Percentiles rank a stretch among this genome's conserved stretches.
These are phyloP conservation scores for Pseudonaja textilis DNA, from an alignment of 2,113 vertebrate species.

Conservation along the genomic window DNA sequence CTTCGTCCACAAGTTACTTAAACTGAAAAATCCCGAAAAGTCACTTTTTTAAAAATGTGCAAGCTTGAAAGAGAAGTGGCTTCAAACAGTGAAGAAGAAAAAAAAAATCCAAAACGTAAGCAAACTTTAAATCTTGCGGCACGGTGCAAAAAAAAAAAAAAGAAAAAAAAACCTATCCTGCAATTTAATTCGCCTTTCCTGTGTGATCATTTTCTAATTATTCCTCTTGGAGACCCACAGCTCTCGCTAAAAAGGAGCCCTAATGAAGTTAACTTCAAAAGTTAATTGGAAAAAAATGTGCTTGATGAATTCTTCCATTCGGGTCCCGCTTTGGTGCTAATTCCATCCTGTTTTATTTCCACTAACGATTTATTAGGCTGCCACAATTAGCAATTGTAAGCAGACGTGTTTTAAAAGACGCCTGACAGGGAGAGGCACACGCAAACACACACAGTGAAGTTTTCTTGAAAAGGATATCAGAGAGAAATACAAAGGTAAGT, in stretches of 20 bases:
- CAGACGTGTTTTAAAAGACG: not conserved
- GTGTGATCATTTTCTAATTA: not conserved
- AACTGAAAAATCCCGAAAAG: not conserved
- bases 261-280: not conserved
- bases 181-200: not conserved
- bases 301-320: not conserved
- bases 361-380: not conserved
- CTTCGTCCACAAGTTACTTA: not conserved
- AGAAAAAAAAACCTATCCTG: not conserved
- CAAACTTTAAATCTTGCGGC: not conserved
- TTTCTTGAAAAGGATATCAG: not conserved
- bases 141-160: not conserved
- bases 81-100: not conserved
- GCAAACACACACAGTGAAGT: not conserved
- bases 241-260: not conserved
- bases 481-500: not conserved
- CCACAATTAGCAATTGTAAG: not conserved
- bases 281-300: not conserved
- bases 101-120: not conserved
- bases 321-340: not conserved
- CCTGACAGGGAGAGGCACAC: not conserved
- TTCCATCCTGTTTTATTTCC: not conserved
- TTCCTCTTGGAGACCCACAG: not conserved
- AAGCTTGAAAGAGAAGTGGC: not conserved
- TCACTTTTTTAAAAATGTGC: not conserved